Percentiles rank a stretch among this genome's conserved stretches.
Evolutionary conservation across 2,888 invertebrate species (phyloP).

Genomic region (Calameuta idolon): DNA sequence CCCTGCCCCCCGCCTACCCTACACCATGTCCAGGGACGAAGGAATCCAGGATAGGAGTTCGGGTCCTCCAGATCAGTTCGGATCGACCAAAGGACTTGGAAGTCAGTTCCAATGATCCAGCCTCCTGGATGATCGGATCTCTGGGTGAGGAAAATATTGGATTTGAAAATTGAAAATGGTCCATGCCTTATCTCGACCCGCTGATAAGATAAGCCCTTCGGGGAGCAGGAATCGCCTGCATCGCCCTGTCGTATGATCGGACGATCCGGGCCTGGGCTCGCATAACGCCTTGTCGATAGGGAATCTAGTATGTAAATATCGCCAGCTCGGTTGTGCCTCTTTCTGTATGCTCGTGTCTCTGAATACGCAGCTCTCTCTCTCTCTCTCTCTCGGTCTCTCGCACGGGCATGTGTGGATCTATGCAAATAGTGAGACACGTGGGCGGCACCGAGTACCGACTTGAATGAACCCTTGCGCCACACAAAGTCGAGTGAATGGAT

Average conservation of each 20-base stretch:
- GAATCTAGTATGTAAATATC: slow-evolving; percentile 50
- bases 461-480: slow-evolving; percentile 57
- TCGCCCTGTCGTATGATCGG: not conserved
- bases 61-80: not conserved
- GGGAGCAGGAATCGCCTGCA: too few species aligned
- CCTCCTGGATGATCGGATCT: too few species aligned
- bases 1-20: not conserved
- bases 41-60: not conserved
- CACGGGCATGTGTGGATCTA: slow-evolving; percentile 41
- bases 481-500: slow-evolving; percentile 48
- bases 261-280: slow-evolving; percentile 7
- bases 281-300: slow-evolving; percentile 34
- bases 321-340: slow-evolving; percentile 10
- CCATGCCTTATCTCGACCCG: too few species aligned
- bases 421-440: slow-evolving; percentile 49
- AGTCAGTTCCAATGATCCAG: too few species aligned
- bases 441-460: slow-evolving; percentile 43
- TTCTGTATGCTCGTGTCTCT: slow-evolving; percentile 13
- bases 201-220: too few species aligned
- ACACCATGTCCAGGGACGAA: slow-evolving; percentile 9
- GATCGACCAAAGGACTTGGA: not conserved
- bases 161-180: too few species aligned
- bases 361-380: slow-evolving; percentile 23
- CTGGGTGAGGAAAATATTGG: too few species aligned
- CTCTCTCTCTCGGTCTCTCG: slow-evolving; percentile 13